Evolutionary conservation across 2,888 invertebrate genomes (phyloP).

Genomic region (Rhamphomyia laevipes): DNA sequence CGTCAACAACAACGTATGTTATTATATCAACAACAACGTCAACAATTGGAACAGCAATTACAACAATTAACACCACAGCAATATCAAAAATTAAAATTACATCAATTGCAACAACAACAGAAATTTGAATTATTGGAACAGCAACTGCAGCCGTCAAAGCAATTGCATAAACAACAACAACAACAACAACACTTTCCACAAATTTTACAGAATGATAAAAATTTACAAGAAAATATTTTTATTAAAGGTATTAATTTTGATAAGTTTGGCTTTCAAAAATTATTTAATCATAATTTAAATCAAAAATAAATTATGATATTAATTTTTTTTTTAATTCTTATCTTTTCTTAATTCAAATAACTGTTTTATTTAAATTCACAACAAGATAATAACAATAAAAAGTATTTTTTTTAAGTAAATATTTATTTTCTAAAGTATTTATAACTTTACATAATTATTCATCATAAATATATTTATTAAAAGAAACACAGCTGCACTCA

Average conservation of each 20-base stretch:
- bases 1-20: neutral
- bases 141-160: slow-evolving; percentile 23
- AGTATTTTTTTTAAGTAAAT: too few relatives aligned
- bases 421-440: too few relatives aligned
- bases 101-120: slow-evolving; percentile 35
- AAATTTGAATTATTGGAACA: slow-evolving; percentile 34
- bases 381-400: too few relatives aligned
- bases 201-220: slow-evolving; percentile 7
- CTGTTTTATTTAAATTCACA: too few relatives aligned
- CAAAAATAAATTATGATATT: too few relatives aligned
- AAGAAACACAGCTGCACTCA: too few relatives aligned
- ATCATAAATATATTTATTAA: too few relatives aligned
- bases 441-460: too few relatives aligned
- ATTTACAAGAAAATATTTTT: slow-evolving; percentile 7
- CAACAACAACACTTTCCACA: slow-evolving; percentile 27
- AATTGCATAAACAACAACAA: slow-evolving; percentile 29
- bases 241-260: slow-evolving; percentile 13
- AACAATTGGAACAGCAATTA: slow-evolving; percentile 13
- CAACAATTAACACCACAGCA: slow-evolving; percentile 45
- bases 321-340: too few relatives aligned
- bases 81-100: slow-evolving; percentile 42
- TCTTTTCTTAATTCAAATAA: too few relatives aligned
- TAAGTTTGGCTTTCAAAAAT: too few relatives aligned
- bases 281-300: too few relatives aligned
- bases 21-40: slow-evolving; percentile 16